A percentile compares a stretch with the other conserved stretches of the same genome.
Conservation (phyloP, 2,888 invertebrate species). For the Epiblema foenella region DNA sequence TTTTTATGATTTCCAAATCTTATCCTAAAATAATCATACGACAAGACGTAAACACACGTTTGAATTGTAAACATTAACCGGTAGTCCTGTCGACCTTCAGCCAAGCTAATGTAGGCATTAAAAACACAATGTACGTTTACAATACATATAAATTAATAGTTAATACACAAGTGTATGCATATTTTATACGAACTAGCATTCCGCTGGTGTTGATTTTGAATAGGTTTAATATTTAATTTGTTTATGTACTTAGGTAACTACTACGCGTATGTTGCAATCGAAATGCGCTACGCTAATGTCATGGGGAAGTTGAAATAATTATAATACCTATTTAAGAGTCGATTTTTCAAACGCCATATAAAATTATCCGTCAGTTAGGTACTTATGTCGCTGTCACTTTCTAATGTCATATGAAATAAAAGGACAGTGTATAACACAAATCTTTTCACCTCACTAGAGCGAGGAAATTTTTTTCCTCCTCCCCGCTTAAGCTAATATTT, state of each 20-base stretch:
- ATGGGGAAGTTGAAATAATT: background rate
- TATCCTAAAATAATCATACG: slow-evolving; percentile 1
- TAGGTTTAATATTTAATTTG: background rate
- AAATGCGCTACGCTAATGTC: background rate
- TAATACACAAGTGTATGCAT: background rate
- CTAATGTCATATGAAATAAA: no score
- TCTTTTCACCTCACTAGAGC: no score
- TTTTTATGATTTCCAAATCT: slow-evolving; percentile 6
- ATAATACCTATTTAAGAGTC: no score
- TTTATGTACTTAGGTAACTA: no score
- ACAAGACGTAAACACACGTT: slow-evolving; percentile 5
- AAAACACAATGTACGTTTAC: background rate
- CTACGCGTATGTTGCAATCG: background rate
- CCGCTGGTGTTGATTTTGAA: background rate
- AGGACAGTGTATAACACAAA: no score
- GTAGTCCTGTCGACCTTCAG: background rate
- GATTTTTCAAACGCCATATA: no score
- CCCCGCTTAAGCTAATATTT: no score
- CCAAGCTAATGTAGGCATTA: background rate
- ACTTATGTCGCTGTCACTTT: no score
- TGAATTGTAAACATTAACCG: slow-evolving; percentile 15
- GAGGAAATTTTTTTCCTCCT: no score
- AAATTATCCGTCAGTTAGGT: no score
- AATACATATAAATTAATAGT: slow-evolving; percentile 4
- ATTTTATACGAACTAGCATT: background rate